A percentile compares a stretch with the other conserved stretches of the same genome.
Conservation (phyloP, 2,888 invertebrate species). For the Ormyrus nitidulus region DNA sequence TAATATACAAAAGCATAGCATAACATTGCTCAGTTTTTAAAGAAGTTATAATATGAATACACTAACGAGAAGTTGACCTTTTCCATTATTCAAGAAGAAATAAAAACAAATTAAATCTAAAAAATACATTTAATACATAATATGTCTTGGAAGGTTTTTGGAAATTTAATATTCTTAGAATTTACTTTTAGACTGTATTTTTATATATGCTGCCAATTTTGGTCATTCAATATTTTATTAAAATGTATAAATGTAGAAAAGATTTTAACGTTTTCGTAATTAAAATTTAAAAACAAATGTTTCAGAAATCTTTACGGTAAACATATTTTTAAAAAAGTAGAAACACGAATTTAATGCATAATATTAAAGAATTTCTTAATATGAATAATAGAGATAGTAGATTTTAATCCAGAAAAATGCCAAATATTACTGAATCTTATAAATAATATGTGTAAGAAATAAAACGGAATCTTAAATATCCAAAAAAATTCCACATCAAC, state of each 20-base stretch:
- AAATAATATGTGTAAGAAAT: too few relatives aligned
- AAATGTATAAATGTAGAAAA: background rate
- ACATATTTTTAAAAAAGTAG: slow-evolving; percentile 6
- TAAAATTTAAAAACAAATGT: slow-evolving; percentile 1
- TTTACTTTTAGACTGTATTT: background rate
- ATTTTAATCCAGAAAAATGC: background rate
- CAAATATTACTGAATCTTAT: background rate
- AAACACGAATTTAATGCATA: background rate
- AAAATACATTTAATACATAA: background rate
- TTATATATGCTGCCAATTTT: slow-evolving; percentile 1
- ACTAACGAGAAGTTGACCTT: too few relatives aligned
- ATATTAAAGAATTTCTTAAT: too few relatives aligned
- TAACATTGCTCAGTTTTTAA: slow-evolving; percentile 37
- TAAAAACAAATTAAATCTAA: background rate
- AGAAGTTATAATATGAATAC: background rate
- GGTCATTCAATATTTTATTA: background rate
- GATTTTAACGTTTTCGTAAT: background rate
- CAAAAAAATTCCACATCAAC: too few relatives aligned
- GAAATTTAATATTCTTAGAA: slow-evolving; percentile 12
- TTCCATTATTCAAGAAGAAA: background rate
- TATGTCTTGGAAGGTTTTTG: background rate
- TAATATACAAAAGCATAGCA: background rate
- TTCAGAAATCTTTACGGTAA: background rate
- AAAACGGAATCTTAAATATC: too few relatives aligned
- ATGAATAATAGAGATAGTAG: background rate